Conservation (phyloP, 2,888 invertebrate genomes). For the Xestia xanthographa region DNA sequence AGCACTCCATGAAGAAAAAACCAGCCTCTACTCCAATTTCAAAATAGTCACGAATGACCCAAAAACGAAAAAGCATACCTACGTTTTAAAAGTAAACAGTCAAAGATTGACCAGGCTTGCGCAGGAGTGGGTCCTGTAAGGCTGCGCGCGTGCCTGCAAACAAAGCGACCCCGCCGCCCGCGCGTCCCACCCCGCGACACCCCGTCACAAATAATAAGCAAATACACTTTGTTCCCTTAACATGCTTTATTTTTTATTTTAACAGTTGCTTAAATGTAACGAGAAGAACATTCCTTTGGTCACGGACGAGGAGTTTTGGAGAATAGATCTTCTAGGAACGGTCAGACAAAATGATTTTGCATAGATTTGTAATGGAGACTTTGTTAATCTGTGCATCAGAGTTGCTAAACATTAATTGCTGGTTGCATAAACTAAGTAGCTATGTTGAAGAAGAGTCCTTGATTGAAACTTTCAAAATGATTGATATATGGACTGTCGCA, state of each 20-base stretch:
- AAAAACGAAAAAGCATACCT: conserved; percentile 60
- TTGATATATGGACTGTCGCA: neutral
- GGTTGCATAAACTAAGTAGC: neutral
- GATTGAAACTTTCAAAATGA: neutral
- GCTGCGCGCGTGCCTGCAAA: conserved; percentile 84
- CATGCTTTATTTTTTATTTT: conserved; percentile 75
- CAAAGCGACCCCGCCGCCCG: conserved; percentile 75
- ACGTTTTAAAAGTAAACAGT: conserved; percentile 68
- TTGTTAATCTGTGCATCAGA: conserved; percentile 24
- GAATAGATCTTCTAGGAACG: conserved; percentile 43
- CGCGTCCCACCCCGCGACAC: conserved; percentile 58
- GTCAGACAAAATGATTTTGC: conserved; percentile 37
- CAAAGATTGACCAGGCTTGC: conserved; percentile 76
- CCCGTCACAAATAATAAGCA: conserved; percentile 80
- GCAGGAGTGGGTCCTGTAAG: conserved; percentile 71
- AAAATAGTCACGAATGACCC: conserved; percentile 60
- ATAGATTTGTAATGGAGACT: conserved; percentile 36
- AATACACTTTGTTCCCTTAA: conserved; percentile 81
- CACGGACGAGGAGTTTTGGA: conserved; percentile 54
- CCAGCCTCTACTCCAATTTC: conserved; percentile 44
- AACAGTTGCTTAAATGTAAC: conserved; percentile 75
- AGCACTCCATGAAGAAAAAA: conserved; percentile 30
- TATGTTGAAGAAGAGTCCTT: neutral
- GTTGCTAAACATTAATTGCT: conserved; percentile 11
- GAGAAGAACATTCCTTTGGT: conserved; percentile 67